These are phyloP conservation scores for Polymixis flavicincta DNA, from an alignment of 2,888 invertebrate species.

Conservation along the genomic window DNA sequence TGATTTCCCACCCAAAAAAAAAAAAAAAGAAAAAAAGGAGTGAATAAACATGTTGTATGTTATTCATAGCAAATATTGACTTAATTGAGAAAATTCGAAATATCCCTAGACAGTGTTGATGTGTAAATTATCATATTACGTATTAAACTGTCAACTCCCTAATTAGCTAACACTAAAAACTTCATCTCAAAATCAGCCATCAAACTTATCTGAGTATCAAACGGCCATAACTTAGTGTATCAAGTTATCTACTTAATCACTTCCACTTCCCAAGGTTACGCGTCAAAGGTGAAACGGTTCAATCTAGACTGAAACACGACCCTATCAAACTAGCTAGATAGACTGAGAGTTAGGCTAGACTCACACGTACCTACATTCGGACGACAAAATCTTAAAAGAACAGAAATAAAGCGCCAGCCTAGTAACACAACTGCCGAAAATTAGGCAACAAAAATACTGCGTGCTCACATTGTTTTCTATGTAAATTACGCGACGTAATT, in stretches of 20 bases:
- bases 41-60: no score
- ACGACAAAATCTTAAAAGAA: no score
- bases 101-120: no score
- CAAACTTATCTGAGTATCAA: slow-evolving; percentile 8
- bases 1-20: no score
- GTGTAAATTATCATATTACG: no score
- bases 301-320: slow-evolving; percentile 56
- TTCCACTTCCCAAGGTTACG: slow-evolving; percentile 33
- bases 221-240: slow-evolving; percentile 7
- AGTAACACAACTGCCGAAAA: neutral
- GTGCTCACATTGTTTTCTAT: neutral
- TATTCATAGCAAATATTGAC: no score
- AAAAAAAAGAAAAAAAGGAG: no score
- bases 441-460: neutral
- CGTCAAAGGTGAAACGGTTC: slow-evolving; percentile 55
- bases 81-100: no score
- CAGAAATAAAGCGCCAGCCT: neutral
- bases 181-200: neutral
- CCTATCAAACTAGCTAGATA: slow-evolving; percentile 42
- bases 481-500: neutral
- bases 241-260: slow-evolving; percentile 49
- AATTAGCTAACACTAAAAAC: neutral
- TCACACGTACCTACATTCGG: slow-evolving; percentile 5
- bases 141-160: no score
- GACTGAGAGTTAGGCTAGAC: slow-evolving; percentile 1